Percentiles rank a stretch among this genome's conserved stretches.
phyloP scores from a whole-genome alignment of 2,797 vertebrate genomes.

The Caiman crocodilus region DNA sequence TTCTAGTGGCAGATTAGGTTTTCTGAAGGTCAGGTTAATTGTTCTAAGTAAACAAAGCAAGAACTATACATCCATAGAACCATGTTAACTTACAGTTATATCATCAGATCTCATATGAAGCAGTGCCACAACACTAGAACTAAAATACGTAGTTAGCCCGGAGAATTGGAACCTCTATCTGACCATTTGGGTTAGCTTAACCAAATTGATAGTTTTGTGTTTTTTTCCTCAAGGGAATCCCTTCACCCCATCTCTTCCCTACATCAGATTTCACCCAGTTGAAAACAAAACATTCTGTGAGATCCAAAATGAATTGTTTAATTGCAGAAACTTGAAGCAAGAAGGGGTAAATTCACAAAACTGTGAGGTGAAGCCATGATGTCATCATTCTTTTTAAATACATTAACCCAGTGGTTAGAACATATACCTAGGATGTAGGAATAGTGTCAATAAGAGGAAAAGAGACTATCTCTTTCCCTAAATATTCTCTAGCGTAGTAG shows the following conservation, averaged over 20 bases:
- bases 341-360: not conserved
- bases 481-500: no score
- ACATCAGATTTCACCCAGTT: not conserved
- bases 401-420: no score
- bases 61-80: not conserved
- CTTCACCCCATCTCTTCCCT: no score
- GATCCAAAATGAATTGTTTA: not conserved
- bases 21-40: not conserved
- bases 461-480: no score
- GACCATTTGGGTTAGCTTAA: not conserved
- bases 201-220: not conserved
- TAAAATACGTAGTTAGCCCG: not conserved
- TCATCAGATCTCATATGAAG: constrained; percentile 7
- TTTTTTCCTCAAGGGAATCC: not conserved
- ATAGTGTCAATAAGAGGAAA: no score
- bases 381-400: no score
- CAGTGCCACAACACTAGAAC: not conserved
- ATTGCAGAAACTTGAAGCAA: not conserved
- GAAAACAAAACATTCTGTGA: not conserved
- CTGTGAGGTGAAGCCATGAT: not conserved
- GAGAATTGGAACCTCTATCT: not conserved
- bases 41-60: constrained; percentile 33
- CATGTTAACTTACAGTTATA: not conserved
- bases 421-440: no score
- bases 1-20: not conserved